Base-by-base conservation (phyloP, 2,797 vertebrate species). In the Lagocephalus sceleratus region DNA sequence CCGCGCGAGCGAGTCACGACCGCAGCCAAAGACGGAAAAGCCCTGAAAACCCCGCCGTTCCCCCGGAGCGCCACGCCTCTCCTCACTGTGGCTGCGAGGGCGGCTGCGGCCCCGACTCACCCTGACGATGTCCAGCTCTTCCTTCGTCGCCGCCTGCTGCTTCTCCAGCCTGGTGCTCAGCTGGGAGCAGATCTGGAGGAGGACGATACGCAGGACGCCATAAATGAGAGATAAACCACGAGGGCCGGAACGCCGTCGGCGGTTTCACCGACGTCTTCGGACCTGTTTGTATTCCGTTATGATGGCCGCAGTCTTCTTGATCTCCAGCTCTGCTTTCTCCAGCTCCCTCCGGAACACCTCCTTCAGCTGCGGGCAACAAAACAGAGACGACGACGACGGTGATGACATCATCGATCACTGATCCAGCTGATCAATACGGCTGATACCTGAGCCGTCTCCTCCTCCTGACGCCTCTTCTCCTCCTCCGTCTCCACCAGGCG, bases 251-350 rank as follows among this genome's bases (percentile, higher is more conserved):
- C n/a, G n/a, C n/a, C n/a, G n/a, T n/a, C n/a, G n/a, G 7, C 23
- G 11, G 26, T 7, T 29, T 8, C 26, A 5, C 26, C 26, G 6
- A 29, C 3, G 26, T 29, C 29, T 32, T 12, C 29, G 29, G 77
- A 99, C 97, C 95, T 99, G 97, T 77, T 99, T 99, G 71, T 99
- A 99, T 71, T 99, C 97, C 0, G 93, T 90, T 60, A 99, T 99
- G 87, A 99, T 99, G 12, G 96, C 95, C 5, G 95, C 94, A 5
- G 95, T 99, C 90, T 99, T 99, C 90, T 97, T 97, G 73, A 99
- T 97, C 87, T 99, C 97, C 35, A 87, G 88, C 79, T 98, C 97
- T 0, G 97, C 97, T 76, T 98, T 99, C 79, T 99, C 96, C 56
- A 99, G 86, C 76, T 99, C 96, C 84, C 96, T 94, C 81, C 97